Percentiles rank a stretch among this genome's conserved stretches.
Conservation (phyloP, 2,888 invertebrate genomes). For the Brassicogethes aeneus region DNA sequence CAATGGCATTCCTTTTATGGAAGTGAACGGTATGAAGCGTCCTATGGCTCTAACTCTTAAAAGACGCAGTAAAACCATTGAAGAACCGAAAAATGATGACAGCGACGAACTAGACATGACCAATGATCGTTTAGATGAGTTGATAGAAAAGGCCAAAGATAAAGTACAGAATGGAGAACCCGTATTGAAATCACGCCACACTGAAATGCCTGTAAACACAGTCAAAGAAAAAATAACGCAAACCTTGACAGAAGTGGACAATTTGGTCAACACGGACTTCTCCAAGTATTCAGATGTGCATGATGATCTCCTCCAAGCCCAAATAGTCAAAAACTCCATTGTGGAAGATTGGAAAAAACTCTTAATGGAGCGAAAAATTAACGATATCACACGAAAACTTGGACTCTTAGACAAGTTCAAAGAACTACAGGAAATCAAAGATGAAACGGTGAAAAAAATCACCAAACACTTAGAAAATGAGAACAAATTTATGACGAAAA, state of each 20-base stretch:
- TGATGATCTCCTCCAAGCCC: conserved; percentile 28
- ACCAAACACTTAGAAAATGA: conserved; percentile 18
- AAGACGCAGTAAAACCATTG: conserved; percentile 1
- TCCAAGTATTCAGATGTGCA: conserved; percentile 27
- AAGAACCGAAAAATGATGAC: conserved; percentile 8
- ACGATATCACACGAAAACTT: conserved; percentile 28
- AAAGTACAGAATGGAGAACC: conserved; percentile 16
- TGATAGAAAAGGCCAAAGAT: conserved; percentile 26
- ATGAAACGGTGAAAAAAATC: conserved; percentile 21
- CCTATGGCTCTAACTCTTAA: conserved; percentile 20
- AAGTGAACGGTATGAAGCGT: conserved; percentile 29
- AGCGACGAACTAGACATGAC: conserved; percentile 20
- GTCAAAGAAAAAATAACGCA: conserved; percentile 30
- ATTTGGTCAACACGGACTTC: conserved; percentile 28
- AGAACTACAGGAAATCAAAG: conserved; percentile 28
- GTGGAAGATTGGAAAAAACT: conserved; percentile 32
- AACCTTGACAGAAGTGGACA: conserved; percentile 28
- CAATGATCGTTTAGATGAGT: conserved; percentile 8
- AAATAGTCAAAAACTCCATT: conserved; percentile 28
- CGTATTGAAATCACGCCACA: conserved; percentile 6
- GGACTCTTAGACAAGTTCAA: conserved; percentile 28
- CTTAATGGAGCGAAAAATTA: conserved; percentile 24
- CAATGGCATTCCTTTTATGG: conserved; percentile 29
- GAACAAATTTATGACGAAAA: conserved; percentile 26
- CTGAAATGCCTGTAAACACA: conserved; percentile 24